Evolutionary conservation across 2,797 vertebrate genomes (phyloP).

Genomic region (Ataeniobius toweri): DNA sequence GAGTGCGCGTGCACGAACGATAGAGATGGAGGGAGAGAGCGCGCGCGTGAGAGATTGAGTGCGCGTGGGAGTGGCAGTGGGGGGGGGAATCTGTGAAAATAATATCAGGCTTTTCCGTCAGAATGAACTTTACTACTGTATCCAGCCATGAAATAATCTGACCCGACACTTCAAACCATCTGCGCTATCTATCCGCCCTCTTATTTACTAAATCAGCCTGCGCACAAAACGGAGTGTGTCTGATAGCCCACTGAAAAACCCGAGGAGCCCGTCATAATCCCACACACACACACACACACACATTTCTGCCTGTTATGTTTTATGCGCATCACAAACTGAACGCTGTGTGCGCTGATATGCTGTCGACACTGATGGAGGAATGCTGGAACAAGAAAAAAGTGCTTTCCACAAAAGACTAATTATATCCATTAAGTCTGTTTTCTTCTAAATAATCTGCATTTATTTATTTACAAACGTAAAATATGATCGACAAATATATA

Average conservation of each 20-base stretch:
- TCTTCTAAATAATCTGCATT: constrained; percentile 19
- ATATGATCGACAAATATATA: neutral
- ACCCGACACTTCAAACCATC: constrained; percentile 99
- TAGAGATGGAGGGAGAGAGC: constrained; percentile 79
- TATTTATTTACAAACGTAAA: constrained; percentile 3
- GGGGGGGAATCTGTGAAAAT: constrained; percentile 88
- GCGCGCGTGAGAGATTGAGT: constrained; percentile 52
- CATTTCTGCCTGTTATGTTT: constrained; percentile 42
- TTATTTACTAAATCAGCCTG: constrained; percentile 92
- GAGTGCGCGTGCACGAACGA: constrained; percentile 78
- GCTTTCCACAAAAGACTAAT: neutral
- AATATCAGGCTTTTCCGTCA: constrained; percentile 98
- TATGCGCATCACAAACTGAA: constrained; percentile 6
- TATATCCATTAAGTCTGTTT: neutral
- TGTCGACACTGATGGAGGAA: constrained; percentile 7
- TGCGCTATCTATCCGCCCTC: constrained; percentile 98
- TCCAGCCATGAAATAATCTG: constrained; percentile 96
- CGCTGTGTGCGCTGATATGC: constrained; percentile 7
- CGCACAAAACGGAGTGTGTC: constrained; percentile 89
- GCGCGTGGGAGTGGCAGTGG: constrained; percentile 38
- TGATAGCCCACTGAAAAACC: constrained; percentile 88
- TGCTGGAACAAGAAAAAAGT: constrained; percentile 8
- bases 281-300: constrained; percentile 49
- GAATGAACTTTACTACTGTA: constrained; percentile 93
- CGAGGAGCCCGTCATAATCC: constrained; percentile 77